Percentiles rank a stretch among this genome's conserved stretches.
These are phyloP conservation scores for Chelonoidis abingdonii DNA, from an alignment of 2,113 vertebrate genomes.

Conservation along the genomic window DNA sequence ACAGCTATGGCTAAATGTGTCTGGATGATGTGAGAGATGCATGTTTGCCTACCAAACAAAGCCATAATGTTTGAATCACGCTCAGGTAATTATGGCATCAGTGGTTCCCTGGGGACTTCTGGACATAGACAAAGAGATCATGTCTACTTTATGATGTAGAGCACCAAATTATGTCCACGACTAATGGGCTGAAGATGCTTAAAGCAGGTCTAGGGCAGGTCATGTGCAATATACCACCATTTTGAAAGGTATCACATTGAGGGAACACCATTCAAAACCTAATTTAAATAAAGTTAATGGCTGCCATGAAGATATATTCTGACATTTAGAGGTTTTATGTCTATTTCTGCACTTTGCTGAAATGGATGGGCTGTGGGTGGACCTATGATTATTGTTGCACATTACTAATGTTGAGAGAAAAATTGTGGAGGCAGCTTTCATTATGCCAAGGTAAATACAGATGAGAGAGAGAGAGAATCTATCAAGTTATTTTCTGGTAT, in stretches of 20 bases:
- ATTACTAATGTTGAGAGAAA: constrained; percentile 69
- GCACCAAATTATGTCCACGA: constrained; percentile 63
- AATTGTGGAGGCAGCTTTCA: constrained; percentile 67
- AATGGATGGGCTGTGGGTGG: constrained; percentile 72
- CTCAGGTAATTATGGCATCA: constrained; percentile 66
- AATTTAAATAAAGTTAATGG: constrained; percentile 79
- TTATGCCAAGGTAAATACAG: constrained; percentile 68
- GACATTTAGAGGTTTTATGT: constrained; percentile 79
- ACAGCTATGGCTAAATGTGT: not conserved
- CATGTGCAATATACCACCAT: constrained; percentile 61
- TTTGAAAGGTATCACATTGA: constrained; percentile 73
- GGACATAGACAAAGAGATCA: constrained; percentile 52
- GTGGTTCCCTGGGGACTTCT: constrained; percentile 28
- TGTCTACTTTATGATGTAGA: constrained; percentile 41
- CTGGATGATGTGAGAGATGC: not conserved
- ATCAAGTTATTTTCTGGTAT: constrained; percentile 50
- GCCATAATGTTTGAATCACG: not conserved
- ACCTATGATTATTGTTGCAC: constrained; percentile 64
- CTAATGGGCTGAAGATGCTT: constrained; percentile 74
- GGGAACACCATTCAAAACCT: constrained; percentile 64
- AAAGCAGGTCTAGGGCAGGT: constrained; percentile 51
- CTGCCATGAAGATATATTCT: constrained; percentile 67
- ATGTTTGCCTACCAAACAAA: not conserved
- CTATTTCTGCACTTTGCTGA: constrained; percentile 69
- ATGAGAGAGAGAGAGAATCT: constrained; percentile 49